Base-by-base conservation (phyloP, 2,797 vertebrate genomes). In the Holocentrus rufus region DNA sequence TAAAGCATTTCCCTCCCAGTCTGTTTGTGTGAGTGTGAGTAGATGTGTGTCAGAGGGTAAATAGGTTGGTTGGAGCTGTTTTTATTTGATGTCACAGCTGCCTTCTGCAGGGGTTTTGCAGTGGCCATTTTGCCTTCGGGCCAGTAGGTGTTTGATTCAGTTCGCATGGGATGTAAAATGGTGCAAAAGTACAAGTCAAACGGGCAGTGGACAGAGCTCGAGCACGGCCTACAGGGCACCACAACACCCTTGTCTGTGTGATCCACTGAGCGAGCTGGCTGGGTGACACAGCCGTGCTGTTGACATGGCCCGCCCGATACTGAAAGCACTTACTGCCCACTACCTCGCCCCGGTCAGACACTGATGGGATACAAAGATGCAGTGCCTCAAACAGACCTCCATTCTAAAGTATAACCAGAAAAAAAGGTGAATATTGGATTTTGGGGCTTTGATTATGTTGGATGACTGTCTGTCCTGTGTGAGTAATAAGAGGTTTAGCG, bases 81-180 rank as follows among this genome's bases (percentile, higher is more conserved):
- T 66, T 86, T 69, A 79, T 76, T 86, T 82, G 72, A 83, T 85
- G 84, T 80, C 85, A 85, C 85, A 80, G 80, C 64, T 80, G 62
- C 60, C 66, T 54, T 85, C 87, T 78, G 72, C 53, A 15, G 85
- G 73, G 62, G 0, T 78, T 88, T 81, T 73, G 63, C 60, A 61
- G 60, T 53, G 65, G 76, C 70, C 60, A 17, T 30, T 83, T 80
- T 49, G 80, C 78, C 68, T 59, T 61, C 60, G 65, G 76, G 77
- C 83, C 70, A 70, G 69, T 54, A 30, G 75, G 69, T 59, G 49
- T 63, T 36, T 36, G 34, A 36, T 36, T 36, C 9, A 36, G 9
- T 7, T 36, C 7, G 7, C 34, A 36, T 36, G 34, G 7, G 7
- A 36, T 36, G 68, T 69, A 83, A 70, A 75, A 73, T 69, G 75